Conservation (phyloP, 2,797 vertebrate species). For the Anguilla anguilla region DNA sequence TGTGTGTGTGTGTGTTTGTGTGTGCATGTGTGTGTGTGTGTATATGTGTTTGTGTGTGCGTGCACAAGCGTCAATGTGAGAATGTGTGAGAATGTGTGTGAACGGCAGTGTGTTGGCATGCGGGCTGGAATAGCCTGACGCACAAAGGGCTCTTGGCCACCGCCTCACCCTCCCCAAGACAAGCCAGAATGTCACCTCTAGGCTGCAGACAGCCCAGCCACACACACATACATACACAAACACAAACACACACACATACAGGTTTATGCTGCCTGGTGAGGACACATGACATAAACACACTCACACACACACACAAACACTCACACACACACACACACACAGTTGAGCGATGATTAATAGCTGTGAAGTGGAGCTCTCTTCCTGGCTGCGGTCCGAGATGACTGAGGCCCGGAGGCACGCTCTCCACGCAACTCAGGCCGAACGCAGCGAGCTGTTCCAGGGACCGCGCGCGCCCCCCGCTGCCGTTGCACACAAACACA, state of each 20-base stretch:
- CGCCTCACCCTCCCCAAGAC: neutral
- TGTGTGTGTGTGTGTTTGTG: neutral
- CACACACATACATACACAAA: neutral
- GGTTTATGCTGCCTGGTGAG: no score
- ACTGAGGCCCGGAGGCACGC: neutral
- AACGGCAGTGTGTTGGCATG: neutral
- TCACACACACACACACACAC: neutral
- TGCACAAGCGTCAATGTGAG: neutral
- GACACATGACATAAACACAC: neutral
- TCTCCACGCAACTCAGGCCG: neutral
- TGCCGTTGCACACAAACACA: neutral
- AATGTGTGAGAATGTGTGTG: no score
- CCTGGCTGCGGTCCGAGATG: neutral
- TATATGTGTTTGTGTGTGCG: no score
- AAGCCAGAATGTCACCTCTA: slow-evolving; percentile 11
- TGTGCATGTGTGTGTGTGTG: no score
- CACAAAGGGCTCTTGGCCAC: neutral
- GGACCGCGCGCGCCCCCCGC: neutral
- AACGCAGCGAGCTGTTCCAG: neutral
- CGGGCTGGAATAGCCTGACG: neutral
- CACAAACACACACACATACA: slow-evolving; percentile 21
- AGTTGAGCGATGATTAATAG: neutral
- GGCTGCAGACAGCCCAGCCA: neutral
- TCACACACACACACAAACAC: slow-evolving; percentile 4
- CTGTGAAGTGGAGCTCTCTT: neutral